Base-by-base conservation (phyloP, 2,113 vertebrate genomes). In the Paramormyrops kingsleyae region DNA sequence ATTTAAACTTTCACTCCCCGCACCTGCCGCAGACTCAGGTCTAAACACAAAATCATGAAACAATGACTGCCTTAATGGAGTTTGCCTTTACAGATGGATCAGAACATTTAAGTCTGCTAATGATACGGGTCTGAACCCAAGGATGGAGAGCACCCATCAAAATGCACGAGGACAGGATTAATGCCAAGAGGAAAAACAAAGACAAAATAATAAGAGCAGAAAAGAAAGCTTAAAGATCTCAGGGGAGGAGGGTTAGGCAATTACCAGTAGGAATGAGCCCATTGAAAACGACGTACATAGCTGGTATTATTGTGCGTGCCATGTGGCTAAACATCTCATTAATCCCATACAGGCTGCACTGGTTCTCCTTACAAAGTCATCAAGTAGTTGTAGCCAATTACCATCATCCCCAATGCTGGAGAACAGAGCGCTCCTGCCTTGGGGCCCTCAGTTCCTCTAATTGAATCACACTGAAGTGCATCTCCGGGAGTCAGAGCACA, bases 241-340 rank as follows among this genome's bases (percentile, higher is more conserved):
- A 52, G 27, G 50, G 49, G 56, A 12, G 83, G 50, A 35, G n/a
- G 44, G 85, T 39, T 87, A 53, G 17, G 31, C 85, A 56, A 87
- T 87, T 87, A 87, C 8, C 85, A 53, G 5, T 17, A 42, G 85
- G 50, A 87, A 19, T 87, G 85, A 13, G 85, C 85, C n/a, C 85
- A 53, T 35, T 87, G 50, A 56, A 52, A 49, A 35, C 85, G 8
- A 49, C 6, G 13, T 35, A 27, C 31, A 53, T 87, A 87, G 50
- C 85, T 87, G 50, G 85, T 56, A 53, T 53, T 87, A 87, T 39
- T 56, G 85, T 53, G 84, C 27, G 10, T 47, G 31, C 85, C 85
- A 42, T 87, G 85, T 87, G 85, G 85, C 85, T 56, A 56, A 87
- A 53, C 50, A 87, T 53, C 85, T 87, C 85, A 87, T 87, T 87